A percentile compares a stretch with the other conserved stretches of the same genome.
Conservation (phyloP, 2,797 vertebrate species). For the Periparus ater region DNA sequence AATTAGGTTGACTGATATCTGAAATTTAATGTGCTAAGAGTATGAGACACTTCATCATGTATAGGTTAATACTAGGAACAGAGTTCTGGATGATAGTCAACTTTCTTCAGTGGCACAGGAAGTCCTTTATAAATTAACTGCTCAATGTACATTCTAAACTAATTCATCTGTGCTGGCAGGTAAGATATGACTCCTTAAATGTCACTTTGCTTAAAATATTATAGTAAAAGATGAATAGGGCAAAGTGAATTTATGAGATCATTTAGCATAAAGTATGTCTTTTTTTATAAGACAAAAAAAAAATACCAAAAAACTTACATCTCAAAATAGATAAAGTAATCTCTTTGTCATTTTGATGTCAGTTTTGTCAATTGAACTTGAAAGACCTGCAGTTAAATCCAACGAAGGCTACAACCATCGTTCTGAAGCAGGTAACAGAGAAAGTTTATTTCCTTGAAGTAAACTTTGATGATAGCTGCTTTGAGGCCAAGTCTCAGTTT, state of each 20-base stretch:
- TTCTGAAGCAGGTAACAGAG: slow-evolving; percentile 15
- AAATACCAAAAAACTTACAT: background rate
- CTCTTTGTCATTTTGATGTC: background rate
- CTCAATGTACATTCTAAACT: slow-evolving; percentile 7
- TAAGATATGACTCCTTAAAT: slow-evolving; percentile 54
- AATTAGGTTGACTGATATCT: slow-evolving; percentile 16
- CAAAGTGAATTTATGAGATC: slow-evolving; percentile 43
- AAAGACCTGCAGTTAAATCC: slow-evolving; percentile 12
- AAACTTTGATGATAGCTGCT: background rate
- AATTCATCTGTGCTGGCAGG: slow-evolving; percentile 43
- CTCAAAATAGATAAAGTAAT: slow-evolving; percentile 8
- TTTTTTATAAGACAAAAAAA: background rate
- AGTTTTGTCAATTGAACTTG: slow-evolving; percentile 33
- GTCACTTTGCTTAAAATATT: slow-evolving; percentile 55
- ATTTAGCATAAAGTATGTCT: slow-evolving; percentile 20
- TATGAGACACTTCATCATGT: slow-evolving; percentile 21
- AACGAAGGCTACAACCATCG: background rate
- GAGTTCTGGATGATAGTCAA: background rate
- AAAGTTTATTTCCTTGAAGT: slow-evolving; percentile 24
- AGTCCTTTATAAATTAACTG: slow-evolving; percentile 44
- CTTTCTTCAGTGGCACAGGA: slow-evolving; percentile 5
- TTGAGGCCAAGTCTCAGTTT: background rate
- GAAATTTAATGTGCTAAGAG: slow-evolving; percentile 1
- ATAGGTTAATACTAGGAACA: background rate
- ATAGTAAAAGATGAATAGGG: slow-evolving; percentile 28